These are phyloP conservation scores for Ia io DNA, from an alignment of 2,113 vertebrate genomes.

Conservation along the genomic window DNA sequence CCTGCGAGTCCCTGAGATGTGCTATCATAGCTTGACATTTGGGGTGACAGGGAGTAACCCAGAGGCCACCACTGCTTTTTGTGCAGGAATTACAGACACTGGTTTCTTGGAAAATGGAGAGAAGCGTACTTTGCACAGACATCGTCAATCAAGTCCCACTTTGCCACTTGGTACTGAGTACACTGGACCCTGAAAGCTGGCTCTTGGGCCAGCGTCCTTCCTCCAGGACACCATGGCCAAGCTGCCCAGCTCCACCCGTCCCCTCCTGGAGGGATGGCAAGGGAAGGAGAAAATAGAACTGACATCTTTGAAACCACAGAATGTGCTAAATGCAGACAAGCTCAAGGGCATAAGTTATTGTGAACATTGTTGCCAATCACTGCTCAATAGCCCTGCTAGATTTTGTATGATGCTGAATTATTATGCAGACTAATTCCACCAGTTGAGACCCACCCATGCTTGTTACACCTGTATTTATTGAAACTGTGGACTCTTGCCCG, in stretches of 20 bases:
- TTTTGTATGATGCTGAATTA: conserved; percentile 81
- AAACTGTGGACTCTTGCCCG: conserved; percentile 81
- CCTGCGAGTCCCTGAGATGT: conserved; percentile 65
- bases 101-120: conserved; percentile 84
- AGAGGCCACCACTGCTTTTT: conserved; percentile 59
- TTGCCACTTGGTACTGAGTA: conserved; percentile 82
- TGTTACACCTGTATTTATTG: conserved; percentile 79
- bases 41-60: conserved; percentile 64
- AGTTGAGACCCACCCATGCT: conserved; percentile 72
- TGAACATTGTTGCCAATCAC: conserved; percentile 76
- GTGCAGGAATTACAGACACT: conserved; percentile 84
- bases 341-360: conserved; percentile 78
- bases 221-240: conserved; percentile 40
- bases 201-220: conserved; percentile 65
- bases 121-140: conserved; percentile 88
- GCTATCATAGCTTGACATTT: conserved; percentile 52
- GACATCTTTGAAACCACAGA: conserved; percentile 73
- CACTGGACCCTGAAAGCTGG: conserved; percentile 85
- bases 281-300: conserved; percentile 59
- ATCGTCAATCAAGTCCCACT: conserved; percentile 79
- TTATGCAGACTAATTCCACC: conserved; percentile 74
- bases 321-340: conserved; percentile 74
- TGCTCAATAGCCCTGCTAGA: conserved; percentile 76
- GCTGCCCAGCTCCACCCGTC: conserved; percentile 34
- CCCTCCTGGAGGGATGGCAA: conserved; percentile 49